Evolutionary conservation across 2,797 vertebrate species (phyloP).

Genomic region (Myotis vivesi): DNA sequence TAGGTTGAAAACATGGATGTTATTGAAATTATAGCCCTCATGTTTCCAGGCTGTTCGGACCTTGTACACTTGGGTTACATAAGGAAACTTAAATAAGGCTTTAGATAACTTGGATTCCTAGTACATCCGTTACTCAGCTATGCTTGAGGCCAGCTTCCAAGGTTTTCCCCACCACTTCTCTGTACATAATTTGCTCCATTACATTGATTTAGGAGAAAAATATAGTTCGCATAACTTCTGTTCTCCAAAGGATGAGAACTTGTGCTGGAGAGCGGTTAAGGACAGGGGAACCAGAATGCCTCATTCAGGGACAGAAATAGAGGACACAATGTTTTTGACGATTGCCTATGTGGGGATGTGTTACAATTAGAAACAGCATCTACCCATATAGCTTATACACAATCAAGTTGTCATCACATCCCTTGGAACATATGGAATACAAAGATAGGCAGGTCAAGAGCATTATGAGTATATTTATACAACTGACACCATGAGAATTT

Average conservation of each 20-base stretch:
- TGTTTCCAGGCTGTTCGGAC: not conserved
- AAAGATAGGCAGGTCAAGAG: slow-evolving; percentile 39
- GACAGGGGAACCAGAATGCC: slow-evolving; percentile 1
- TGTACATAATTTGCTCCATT: slow-evolving; percentile 47
- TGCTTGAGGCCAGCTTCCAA: slow-evolving; percentile 46
- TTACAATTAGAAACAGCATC: slow-evolving; percentile 50
- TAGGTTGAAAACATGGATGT: not conserved
- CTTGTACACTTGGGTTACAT: not conserved
- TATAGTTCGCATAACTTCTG: slow-evolving; percentile 49
- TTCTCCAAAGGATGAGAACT: slow-evolving; percentile 58
- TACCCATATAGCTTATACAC: not conserved
- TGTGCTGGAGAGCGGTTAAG: slow-evolving; percentile 37
- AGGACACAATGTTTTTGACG: not conserved
- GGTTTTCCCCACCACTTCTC: not conserved
- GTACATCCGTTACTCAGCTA: slow-evolving; percentile 36
- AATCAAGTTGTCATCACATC: slow-evolving; percentile 6
- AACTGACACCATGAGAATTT: not conserved
- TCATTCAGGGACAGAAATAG: slow-evolving; percentile 56
- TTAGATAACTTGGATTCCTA: slow-evolving; percentile 33
- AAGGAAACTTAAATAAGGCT: slow-evolving; percentile 40
- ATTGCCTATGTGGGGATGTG: not conserved
- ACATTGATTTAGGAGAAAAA: slow-evolving; percentile 58
- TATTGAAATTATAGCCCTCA: not conserved
- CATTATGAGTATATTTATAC: slow-evolving; percentile 19
- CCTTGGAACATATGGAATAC: slow-evolving; percentile 44